phyloP scores from a whole-genome alignment of 1,140 invertebrate species.

The Neelides sp. region DNA sequence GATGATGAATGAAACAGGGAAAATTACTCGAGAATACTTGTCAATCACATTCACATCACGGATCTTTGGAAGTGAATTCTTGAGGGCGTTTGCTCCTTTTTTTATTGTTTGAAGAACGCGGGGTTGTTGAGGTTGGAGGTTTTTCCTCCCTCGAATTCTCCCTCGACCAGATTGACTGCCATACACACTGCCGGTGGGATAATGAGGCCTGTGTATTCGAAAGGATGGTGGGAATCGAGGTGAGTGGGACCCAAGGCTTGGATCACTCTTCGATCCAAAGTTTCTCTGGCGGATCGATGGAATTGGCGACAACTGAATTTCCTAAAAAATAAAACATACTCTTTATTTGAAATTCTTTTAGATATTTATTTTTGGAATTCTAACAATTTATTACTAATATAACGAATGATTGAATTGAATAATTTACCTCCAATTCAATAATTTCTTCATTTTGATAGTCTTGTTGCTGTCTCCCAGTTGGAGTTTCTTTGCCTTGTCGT shows the following conservation, averaged over 20 bases:
- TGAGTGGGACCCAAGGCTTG: conserved; percentile 38
- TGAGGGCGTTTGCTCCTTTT: conserved; percentile 60
- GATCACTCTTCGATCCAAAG: conserved; percentile 26
- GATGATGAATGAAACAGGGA: conserved; percentile 91
- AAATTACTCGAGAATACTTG: conserved; percentile 86
- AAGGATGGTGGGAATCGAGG: conserved; percentile 63
- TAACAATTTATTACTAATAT: not conserved
- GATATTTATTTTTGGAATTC: not conserved
- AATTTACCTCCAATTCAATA: conserved; percentile 55
- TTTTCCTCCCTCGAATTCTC: not conserved
- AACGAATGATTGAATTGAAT: not conserved
- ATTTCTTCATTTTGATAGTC: conserved; percentile 45
- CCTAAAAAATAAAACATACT: conserved; percentile 19
- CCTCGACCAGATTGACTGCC: conserved; percentile 4
- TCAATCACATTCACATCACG: conserved; percentile 96
- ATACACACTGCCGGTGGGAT: conserved; percentile 36
- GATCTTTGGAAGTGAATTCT: conserved; percentile 77
- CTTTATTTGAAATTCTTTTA: too few relatives aligned
- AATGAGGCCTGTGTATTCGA: conserved; percentile 49
- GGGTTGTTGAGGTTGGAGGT: conserved; percentile 39
- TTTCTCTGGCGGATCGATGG: conserved; percentile 51
- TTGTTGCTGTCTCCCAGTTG: conserved; percentile 17
- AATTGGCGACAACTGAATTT: conserved; percentile 66
- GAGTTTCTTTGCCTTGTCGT: conserved; percentile 12
- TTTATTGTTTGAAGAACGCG: conserved; percentile 63